A percentile compares a stretch with the other conserved stretches of the same genome.
phyloP scores from a whole-genome alignment of 2,797 vertebrate species.

The Sebastiscus tertius region DNA sequence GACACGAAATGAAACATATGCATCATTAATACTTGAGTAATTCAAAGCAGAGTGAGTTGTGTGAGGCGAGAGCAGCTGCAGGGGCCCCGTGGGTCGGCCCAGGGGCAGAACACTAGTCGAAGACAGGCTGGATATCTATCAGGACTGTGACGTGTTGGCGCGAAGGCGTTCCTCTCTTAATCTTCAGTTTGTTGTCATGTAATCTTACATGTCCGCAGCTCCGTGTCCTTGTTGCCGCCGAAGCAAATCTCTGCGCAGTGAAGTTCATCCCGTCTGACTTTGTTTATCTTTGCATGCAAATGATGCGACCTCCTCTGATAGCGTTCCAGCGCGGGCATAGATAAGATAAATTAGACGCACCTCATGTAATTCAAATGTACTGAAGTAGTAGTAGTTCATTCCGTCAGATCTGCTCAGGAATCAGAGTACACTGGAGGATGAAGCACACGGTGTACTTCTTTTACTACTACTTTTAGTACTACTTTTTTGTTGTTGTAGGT shows the following conservation, averaged over 20 bases:
- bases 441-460: background rate
- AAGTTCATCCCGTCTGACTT: conserved; percentile 14
- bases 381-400: conserved; percentile 1
- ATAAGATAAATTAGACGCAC: conserved; percentile 35
- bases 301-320: conserved; percentile 31
- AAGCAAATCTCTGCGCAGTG: background rate
- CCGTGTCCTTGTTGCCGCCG: background rate
- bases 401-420: background rate
- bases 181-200: background rate
- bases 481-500: background rate
- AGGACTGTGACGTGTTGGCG: background rate
- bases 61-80: background rate
- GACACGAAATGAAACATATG: background rate
- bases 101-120: background rate
- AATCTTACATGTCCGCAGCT: background rate
- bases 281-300: conserved; percentile 42
- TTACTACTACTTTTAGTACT: too few relatives aligned
- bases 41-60: background rate
- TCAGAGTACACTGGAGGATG: background rate
- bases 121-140: background rate
- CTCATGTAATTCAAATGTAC: conserved; percentile 39
- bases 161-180: background rate
- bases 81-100: background rate
- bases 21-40: background rate
- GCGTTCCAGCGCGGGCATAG: background rate